Evolutionary conservation across 1,140 invertebrate genomes (phyloP).

Genomic region (Belonocnema kinseyi): DNA sequence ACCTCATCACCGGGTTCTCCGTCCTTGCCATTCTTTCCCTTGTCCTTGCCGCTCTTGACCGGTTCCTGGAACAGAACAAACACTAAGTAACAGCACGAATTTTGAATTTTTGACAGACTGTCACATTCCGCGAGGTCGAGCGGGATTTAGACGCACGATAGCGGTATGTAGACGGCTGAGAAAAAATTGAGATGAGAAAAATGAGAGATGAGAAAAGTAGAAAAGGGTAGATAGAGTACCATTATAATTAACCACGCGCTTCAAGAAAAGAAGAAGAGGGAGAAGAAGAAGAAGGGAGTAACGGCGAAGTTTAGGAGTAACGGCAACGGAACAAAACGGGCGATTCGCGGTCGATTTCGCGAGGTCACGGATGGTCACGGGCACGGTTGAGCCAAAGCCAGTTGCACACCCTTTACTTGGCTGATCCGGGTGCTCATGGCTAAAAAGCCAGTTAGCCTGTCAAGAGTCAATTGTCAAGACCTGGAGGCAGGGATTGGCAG

Average conservation of each 20-base stretch:
- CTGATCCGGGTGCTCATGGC: not conserved
- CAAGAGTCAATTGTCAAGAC: not conserved
- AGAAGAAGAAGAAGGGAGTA: too few relatives aligned
- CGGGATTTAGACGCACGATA: not conserved
- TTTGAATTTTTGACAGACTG: conserved; percentile 34
- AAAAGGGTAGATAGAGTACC: conserved; percentile 21
- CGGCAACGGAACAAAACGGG: not conserved
- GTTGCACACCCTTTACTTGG: not conserved
- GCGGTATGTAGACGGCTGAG: not conserved
- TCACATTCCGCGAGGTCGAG: conserved; percentile 38
- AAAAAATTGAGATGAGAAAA: not conserved
- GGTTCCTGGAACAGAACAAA: conserved; percentile 72
- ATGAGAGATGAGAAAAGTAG: conserved; percentile 8
- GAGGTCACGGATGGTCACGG: conserved; percentile 22
- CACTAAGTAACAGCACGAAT: conserved; percentile 37
- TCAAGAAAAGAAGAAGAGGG: not conserved
- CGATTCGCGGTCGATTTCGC: conserved; percentile 18
- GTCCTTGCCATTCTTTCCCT: conserved; percentile 73
- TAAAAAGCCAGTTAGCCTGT: not conserved
- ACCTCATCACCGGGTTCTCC: conserved; percentile 75
- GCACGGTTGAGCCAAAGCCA: conserved; percentile 1
- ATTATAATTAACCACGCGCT: conserved; percentile 36
- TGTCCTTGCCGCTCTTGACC: conserved; percentile 71
- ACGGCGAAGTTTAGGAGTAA: conserved; percentile 10
- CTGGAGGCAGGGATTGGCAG: conserved; percentile 20